phyloP scores from a whole-genome alignment of 2,888 invertebrate species.

The Ophion slaviceki region DNA sequence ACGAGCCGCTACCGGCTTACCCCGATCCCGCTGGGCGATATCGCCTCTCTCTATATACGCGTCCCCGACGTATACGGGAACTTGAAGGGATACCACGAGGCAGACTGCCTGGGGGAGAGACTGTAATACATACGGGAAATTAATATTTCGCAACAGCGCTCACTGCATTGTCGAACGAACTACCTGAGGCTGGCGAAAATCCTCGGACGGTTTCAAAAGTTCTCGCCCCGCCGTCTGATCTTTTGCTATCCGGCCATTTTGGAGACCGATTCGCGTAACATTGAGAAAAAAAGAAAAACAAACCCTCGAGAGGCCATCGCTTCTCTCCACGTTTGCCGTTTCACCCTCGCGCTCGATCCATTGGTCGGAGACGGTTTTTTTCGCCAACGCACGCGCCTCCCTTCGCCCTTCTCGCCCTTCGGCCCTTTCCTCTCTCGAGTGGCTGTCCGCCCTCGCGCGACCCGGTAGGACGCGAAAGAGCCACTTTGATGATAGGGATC shows the following conservation, averaged over 20 bases:
- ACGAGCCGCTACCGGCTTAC: slow-evolving; percentile 78
- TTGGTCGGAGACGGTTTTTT: slow-evolving; percentile 42
- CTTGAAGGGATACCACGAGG: not conserved
- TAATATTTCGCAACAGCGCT: slow-evolving; percentile 37
- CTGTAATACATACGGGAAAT: slow-evolving; percentile 45
- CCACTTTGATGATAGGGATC: slow-evolving; percentile 82
- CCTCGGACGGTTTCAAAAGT: too few species aligned
- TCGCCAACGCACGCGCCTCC: slow-evolving; percentile 54
- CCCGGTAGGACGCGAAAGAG: slow-evolving; percentile 75
- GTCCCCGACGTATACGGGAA: slow-evolving; percentile 27
- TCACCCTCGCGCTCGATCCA: slow-evolving; percentile 63
- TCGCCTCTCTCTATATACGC: slow-evolving; percentile 3
- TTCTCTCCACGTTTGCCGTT: slow-evolving; percentile 38
- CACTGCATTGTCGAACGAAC: slow-evolving; percentile 16
- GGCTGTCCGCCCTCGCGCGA: slow-evolving; percentile 65
- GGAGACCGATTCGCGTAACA: too few species aligned
- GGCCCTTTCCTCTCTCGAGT: slow-evolving; percentile 63
- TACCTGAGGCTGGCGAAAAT: not conserved
- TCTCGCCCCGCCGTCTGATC: too few species aligned
- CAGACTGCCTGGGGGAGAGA: not conserved
- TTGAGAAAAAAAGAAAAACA: not conserved
- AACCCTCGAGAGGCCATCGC: slow-evolving; percentile 19
- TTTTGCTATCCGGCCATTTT: too few species aligned
- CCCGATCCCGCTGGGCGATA: slow-evolving; percentile 79
- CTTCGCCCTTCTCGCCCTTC: slow-evolving; percentile 8